Evolutionary conservation across 2,888 invertebrate species (phyloP).

Genomic region (Perithous albicinctus): DNA sequence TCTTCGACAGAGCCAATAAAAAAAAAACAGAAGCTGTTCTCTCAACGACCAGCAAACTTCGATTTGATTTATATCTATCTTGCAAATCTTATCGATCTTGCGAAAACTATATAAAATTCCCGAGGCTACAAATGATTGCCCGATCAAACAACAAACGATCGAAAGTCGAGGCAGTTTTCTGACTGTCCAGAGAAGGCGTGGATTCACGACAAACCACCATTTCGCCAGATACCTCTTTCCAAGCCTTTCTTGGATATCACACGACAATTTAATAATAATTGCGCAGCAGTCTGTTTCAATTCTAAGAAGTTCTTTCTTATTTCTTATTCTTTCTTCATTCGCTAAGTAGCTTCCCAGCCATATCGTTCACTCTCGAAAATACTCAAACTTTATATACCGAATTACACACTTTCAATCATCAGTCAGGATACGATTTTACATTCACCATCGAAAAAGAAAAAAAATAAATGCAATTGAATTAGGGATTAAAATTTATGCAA

Average conservation of each 20-base stretch:
- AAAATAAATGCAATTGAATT: neutral
- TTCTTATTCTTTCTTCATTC: neutral
- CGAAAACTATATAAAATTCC: neutral
- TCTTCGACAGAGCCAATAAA: too few species aligned
- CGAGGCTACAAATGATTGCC: neutral
- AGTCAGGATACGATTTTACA: neutral
- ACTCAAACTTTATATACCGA: neutral
- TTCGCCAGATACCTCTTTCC: neutral
- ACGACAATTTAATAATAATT: slow-evolving; percentile 56
- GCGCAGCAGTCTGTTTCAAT: slow-evolving; percentile 4
- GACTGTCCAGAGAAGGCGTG: slow-evolving; percentile 4
- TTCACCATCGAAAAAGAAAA: neutral
- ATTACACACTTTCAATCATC: neutral
- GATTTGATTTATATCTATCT: neutral
- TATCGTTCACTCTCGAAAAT: neutral
- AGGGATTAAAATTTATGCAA: neutral
- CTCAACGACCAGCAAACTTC: neutral
- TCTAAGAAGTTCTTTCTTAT: neutral
- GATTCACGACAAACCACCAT: slow-evolving; percentile 6
- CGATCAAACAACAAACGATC: neutral
- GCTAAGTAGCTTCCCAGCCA: neutral
- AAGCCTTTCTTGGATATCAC: slow-evolving; percentile 42
- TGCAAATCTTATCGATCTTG: too few species aligned
- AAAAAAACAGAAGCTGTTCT: neutral
- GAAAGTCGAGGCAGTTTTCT: neutral